Percentiles rank a stretch among this genome's conserved stretches.
Evolutionary conservation across 2,113 vertebrate genomes (phyloP).

Genomic region (Acrocephalus arundinaceus): DNA sequence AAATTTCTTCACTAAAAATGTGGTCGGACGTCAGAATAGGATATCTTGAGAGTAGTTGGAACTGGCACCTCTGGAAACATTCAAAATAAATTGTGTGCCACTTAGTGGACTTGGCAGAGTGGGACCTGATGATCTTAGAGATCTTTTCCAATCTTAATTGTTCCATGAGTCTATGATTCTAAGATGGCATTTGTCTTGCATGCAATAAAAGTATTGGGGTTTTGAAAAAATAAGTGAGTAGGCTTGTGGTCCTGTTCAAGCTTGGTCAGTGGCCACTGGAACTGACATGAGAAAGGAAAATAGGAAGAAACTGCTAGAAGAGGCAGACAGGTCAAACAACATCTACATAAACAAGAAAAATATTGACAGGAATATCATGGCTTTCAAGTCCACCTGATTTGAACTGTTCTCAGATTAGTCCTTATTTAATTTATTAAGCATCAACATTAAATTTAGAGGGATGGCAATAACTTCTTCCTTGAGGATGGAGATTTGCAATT

Average conservation of each 20-base stretch:
- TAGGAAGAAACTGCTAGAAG: not conserved
- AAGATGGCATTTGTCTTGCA: not conserved
- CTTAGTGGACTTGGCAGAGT: not conserved
- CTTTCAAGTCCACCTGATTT: not conserved
- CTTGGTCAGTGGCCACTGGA: not conserved
- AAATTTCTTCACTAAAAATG: not conserved
- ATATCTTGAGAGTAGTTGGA: not conserved
- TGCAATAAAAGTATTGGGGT: not conserved
- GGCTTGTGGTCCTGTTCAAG: not conserved
- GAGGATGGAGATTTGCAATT: not conserved
- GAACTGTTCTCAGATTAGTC: not conserved
- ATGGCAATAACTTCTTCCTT: not conserved
- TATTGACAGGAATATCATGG: not conserved
- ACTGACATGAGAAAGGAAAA: not conserved
- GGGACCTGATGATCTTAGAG: not conserved
- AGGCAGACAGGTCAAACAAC: not conserved
- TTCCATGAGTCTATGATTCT: not conserved
- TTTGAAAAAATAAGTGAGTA: not conserved
- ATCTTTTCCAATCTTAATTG: not conserved
- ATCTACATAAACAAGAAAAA: not conserved
- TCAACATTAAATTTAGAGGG: not conserved
- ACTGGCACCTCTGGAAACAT: not conserved
- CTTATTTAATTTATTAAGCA: not conserved
- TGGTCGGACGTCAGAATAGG: not conserved
- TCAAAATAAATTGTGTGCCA: not conserved